These are phyloP conservation scores for Trypoxylon attenuatum DNA, from an alignment of 2,888 invertebrate species.

Conservation along the genomic window DNA sequence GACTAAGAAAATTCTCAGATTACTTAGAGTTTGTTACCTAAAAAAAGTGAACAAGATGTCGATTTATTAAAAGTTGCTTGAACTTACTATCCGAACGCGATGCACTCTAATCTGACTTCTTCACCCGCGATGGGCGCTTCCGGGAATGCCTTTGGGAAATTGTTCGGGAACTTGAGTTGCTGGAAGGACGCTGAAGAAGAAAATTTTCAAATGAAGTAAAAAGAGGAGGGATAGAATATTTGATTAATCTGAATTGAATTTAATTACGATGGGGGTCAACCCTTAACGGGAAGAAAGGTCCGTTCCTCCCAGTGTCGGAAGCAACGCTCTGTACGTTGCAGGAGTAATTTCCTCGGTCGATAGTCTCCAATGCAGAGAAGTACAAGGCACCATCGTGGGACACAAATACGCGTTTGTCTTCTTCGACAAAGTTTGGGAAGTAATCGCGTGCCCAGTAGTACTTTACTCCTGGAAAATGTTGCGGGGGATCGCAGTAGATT, in stretches of 20 bases:
- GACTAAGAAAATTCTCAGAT: conserved; percentile 75
- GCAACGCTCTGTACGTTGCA: conserved; percentile 93
- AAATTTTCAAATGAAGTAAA: conserved; percentile 3
- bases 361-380: conserved; percentile 93
- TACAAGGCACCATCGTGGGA: conserved; percentile 95
- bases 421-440: conserved; percentile 94
- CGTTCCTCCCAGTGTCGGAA: conserved; percentile 91
- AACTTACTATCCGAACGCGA: conserved; percentile 94
- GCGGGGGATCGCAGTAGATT: conserved; percentile 93
- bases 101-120: conserved; percentile 93
- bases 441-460: conserved; percentile 94
- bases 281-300: conserved; percentile 88
- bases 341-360: conserved; percentile 92
- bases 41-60: neutral
- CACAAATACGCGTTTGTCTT: conserved; percentile 94
- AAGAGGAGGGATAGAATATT: too few species aligned
- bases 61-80: neutral
- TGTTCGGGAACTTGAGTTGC: conserved; percentile 93
- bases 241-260: too few species aligned
- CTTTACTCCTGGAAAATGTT: conserved; percentile 90
- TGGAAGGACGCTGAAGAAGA: conserved; percentile 84
- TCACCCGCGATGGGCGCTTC: conserved; percentile 93
- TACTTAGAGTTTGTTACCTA: neutral
- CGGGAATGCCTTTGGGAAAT: conserved; percentile 96
- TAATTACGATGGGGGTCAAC: conserved; percentile 87